Evolutionary conservation across 1,140 invertebrate genomes (phyloP), one percentile per base, ranked within the genome.

Genomic region (Gryon sp.): DNA sequence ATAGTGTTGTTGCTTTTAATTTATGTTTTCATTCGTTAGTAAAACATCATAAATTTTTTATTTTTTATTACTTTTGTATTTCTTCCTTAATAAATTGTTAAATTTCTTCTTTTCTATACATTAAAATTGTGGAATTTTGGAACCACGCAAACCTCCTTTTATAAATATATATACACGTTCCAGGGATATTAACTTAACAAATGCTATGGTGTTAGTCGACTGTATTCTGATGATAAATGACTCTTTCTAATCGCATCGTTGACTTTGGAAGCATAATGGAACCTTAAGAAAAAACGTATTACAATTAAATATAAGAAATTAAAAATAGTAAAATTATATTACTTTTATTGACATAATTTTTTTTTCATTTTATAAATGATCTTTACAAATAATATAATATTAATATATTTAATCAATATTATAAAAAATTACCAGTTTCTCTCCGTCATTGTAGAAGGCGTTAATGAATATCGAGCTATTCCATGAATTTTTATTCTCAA

Each of bases 201-300:
- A n/a, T n/a, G n/a, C n/a, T 34, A 34, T 34, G 32, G 32, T 12
- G 14, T 34, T 12, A 34, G 90, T 85, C 94, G 90, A 76, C 93
- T 93, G 82, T 96, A 96, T 83, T 96, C 95, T 46, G 94, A 91
- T 80, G 95, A 94, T 66, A 96, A 91, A 28, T 93, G 92, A 76
- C 94, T 95, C 81, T 96, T 96, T 76, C 93, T 94, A 4, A 96
- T 93, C 9, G 92, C 91, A 57, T 96, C 95, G 92, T 94, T 95
- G 0, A 93, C 93, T 89, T 94, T 95, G 12, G 90, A 91, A 74
- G 94, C 93, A 86, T 95, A 96, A 62, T 95, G 92, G 80, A 94
- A 92, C 92, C 92, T 92, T 50, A 14, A 83, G n/a, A 83, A 50
- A 36, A 60, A 53, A 48, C 2, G 2, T 3, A 28, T 28, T 1